Evolutionary conservation across 92 coral and sea anemone genomes (phyloP), one percentile per base, ranked within the genome.

Genomic region (Porites rus): DNA sequence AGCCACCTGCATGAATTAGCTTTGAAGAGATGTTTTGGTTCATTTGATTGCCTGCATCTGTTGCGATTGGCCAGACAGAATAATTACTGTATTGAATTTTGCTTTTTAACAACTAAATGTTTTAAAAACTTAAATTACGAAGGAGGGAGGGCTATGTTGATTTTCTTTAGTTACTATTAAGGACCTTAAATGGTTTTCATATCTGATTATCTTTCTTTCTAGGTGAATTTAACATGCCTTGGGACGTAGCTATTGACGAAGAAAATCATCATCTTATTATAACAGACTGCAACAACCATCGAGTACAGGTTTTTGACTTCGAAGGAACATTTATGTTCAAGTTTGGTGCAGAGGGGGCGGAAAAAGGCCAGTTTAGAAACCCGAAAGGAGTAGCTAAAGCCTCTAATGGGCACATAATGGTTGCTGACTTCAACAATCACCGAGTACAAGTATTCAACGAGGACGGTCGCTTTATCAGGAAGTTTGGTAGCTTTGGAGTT

Each of bases 391-490:
- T 96, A 0, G 90, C 99, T 1, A 85, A 92, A 3, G 82, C 92
- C 53, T 74, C 94, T 9, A 93, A 95, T 18, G 99, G 99, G 1
- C 95, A 95, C 69, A 96, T 95, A 18, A 91, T 95, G 46, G 94
- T 96, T 25, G 99, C 99, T n/a, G 99, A 96, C 85, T 95, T 87
- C 67, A 93, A 88, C 22, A 96, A 96, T 75, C 99, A 96, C 71
- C 88, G 99, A 10, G 87, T 96, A 0, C 98, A 96, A 74, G 86
- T 96, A 69, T 96, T 96, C 66, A 96, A 96, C 88, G 98, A 96
- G 63, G 98, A 96, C 54, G 99, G 99, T 58, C 95, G 99, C 18
- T 95, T 93, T 65, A 76, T 95, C 63, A 82, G 99, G 60, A 92
- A 86, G 74, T 95, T 96, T 78, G 99, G 99, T 18, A 81, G 81